phyloP scores from a whole-genome alignment of 2,888 invertebrate species.

The Chromoteleia sp. region DNA sequence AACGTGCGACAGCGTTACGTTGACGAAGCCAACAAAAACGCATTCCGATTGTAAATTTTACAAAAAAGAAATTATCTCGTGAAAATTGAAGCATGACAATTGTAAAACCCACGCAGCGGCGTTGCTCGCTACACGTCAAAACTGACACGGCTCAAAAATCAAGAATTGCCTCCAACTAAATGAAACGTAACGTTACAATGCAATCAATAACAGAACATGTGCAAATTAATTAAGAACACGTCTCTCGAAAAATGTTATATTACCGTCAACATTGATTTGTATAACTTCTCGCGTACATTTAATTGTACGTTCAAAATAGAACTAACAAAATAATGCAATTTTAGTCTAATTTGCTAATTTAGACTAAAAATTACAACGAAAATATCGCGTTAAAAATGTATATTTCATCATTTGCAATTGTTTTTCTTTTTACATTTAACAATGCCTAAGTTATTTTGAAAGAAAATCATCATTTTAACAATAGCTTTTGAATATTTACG shows the following conservation, averaged over 20 bases:
- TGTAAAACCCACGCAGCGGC: slow-evolving; percentile 16
- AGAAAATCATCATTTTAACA: no score
- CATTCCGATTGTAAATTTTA: slow-evolving; percentile 21
- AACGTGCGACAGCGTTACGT: background rate
- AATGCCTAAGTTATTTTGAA: no score
- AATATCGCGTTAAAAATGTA: no score
- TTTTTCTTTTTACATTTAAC: no score
- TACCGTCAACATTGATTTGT: slow-evolving; percentile 25
- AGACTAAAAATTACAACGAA: no score
- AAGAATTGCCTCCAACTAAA: slow-evolving; percentile 51
- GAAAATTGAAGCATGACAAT: slow-evolving; percentile 18
- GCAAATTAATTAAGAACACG: slow-evolving; percentile 52
- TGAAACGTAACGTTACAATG: slow-evolving; percentile 52
- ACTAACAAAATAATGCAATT: background rate
- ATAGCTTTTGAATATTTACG: no score
- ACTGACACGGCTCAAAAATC: slow-evolving; percentile 49
- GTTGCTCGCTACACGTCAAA: slow-evolving; percentile 43
- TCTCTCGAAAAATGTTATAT: slow-evolving; percentile 51
- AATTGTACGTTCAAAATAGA: background rate
- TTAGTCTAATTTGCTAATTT: no score
- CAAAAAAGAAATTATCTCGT: slow-evolving; percentile 29
- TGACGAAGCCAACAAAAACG: slow-evolving; percentile 2
- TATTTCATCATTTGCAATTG: no score
- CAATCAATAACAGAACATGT: slow-evolving; percentile 61
- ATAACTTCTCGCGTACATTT: slow-evolving; percentile 4